Percentiles rank a stretch among this genome's conserved stretches.
These are phyloP conservation scores for Mormyrus proboscirostris DNA, from an alignment of 2,797 vertebrate species.

Conservation along the genomic window DNA sequence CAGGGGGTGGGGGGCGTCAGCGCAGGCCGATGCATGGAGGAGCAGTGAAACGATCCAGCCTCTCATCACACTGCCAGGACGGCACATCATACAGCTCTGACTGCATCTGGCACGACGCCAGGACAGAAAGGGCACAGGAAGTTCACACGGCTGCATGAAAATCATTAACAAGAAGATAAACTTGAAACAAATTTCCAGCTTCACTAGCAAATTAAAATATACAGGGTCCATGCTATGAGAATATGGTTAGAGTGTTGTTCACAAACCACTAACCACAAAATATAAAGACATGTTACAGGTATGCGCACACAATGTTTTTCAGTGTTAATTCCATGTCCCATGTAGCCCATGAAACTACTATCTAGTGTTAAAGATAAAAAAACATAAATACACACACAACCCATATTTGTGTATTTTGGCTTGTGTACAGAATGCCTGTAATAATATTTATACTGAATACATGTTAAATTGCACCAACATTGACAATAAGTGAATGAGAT, in stretches of 20 bases:
- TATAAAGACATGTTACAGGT: not conserved
- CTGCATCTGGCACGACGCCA: not conserved
- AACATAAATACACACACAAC: not conserved
- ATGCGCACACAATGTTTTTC: not conserved
- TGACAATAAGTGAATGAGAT: not conserved
- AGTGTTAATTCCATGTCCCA: not conserved
- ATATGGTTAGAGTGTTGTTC: not conserved
- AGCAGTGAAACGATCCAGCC: not conserved
- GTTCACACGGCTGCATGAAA: not conserved
- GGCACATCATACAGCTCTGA: not conserved
- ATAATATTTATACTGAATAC: not conserved
- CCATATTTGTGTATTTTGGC: not conserved
- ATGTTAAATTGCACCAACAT: not conserved
- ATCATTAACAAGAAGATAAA: slow-evolving; percentile 13
- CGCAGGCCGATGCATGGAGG: not conserved
- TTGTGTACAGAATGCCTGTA: not conserved
- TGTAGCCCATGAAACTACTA: not conserved
- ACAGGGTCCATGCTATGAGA: not conserved
- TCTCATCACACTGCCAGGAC: not conserved
- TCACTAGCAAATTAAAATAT: not conserved
- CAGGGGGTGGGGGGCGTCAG: not conserved
- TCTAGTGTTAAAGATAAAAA: not conserved
- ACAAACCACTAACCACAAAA: not conserved
- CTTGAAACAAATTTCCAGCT: not conserved
- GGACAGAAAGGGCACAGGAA: not conserved